phyloP scores from a whole-genome alignment of 2,797 vertebrate species.

The Oryzias sinensis region DNA sequence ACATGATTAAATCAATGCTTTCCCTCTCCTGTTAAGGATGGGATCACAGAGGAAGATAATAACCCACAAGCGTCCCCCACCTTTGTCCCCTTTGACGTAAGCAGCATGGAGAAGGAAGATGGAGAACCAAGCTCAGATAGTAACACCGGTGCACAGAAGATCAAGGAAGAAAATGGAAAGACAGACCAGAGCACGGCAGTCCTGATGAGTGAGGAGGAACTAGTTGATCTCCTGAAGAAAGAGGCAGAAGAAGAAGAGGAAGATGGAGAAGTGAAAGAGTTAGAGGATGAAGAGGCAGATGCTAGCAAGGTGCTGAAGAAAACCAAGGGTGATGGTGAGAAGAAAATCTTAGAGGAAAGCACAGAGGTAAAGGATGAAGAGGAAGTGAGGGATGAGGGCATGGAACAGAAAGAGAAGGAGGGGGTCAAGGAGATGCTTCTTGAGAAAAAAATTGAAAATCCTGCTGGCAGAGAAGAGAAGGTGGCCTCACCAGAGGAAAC shows the following conservation, averaged over 20 bases:
- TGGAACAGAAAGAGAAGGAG: constrained; percentile 12
- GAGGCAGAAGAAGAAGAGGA: constrained; percentile 58
- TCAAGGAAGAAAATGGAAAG: constrained; percentile 26
- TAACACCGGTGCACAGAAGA: constrained; percentile 42
- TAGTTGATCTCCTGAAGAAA: constrained; percentile 64
- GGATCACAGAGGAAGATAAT: constrained; percentile 47
- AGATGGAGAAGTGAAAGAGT: constrained; percentile 44
- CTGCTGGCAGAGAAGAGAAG: constrained; percentile 11
- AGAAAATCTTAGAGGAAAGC: no score
- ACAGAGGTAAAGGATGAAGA: constrained; percentile 11
- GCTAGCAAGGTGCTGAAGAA: constrained; percentile 13
- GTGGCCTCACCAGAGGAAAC: constrained; percentile 42
- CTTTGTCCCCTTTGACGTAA: constrained; percentile 58
- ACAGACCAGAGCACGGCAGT: constrained; percentile 56
- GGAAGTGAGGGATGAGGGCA: constrained; percentile 15
- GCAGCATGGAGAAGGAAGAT: constrained; percentile 63
- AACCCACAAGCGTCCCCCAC: constrained; percentile 61
- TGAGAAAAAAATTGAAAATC: constrained; percentile 20
- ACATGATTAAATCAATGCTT: neutral
- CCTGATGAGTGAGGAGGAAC: constrained; percentile 72
- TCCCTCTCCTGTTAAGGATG: constrained; percentile 46
- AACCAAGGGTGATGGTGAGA: constrained; percentile 8
- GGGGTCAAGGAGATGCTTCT: constrained; percentile 16
- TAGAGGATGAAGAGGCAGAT: constrained; percentile 27
- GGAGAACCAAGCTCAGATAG: constrained; percentile 64